Evolutionary conservation across 2,113 vertebrate genomes (phyloP).

Genomic region (Heterocephalus glaber): DNA sequence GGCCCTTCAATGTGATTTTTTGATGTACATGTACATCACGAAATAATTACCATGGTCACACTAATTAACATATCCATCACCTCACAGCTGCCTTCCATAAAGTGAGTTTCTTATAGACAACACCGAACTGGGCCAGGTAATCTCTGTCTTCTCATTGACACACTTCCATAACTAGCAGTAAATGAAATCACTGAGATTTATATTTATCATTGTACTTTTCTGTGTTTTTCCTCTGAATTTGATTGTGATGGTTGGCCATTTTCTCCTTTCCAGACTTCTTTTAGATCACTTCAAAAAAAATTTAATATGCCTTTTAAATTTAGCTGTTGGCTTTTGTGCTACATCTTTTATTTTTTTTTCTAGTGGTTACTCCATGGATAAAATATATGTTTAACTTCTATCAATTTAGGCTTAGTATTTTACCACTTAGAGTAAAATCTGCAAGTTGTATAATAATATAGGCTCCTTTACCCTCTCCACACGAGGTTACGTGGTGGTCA

Average conservation of each 20-base stretch:
- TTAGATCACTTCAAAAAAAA: not conserved
- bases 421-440: not conserved
- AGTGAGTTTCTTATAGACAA: not conserved
- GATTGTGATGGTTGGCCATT: not conserved
- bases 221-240: not conserved
- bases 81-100: no score
- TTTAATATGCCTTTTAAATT: not conserved
- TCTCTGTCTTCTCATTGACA: not conserved
- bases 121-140: not conserved
- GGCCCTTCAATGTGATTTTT: no score
- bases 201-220: not conserved
- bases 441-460: not conserved
- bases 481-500: not conserved
- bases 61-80: not conserved
- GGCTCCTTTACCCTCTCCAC: not conserved
- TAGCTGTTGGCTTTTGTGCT: not conserved
- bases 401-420: not conserved
- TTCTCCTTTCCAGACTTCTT: not conserved
- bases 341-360: not conserved
- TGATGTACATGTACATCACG: not conserved
- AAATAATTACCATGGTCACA: not conserved
- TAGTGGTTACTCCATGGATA: not conserved
- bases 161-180: not conserved
- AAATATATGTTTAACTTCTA: not conserved
- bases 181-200: not conserved